Evolutionary conservation across 2,113 vertebrate genomes (phyloP), one percentile per base, ranked within the genome.

Genomic region (Syngnathus scovelli): DNA sequence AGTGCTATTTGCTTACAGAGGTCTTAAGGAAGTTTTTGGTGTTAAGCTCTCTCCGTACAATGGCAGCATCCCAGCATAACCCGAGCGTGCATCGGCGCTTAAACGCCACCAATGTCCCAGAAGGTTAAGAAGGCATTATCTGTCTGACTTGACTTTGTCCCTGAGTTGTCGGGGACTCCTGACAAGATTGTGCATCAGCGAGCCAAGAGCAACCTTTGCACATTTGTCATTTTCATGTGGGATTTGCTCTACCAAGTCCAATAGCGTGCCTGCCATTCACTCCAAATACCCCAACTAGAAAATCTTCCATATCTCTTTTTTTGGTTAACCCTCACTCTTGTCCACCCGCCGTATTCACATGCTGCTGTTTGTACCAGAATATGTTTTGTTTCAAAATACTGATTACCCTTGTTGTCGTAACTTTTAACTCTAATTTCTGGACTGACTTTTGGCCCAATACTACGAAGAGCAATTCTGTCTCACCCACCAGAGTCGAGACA

Each of bases 1-100:
- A 79, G 77, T 81, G 82, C 69, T 74, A 72, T 87, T 85, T 85
- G 86, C 80, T 82, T 80, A 85, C 74, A 70, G 56, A 74, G 78
- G 78, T 83, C 80, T 88, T 84, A 76, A 76, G 76, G 78, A 81
- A 80, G 86, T 83, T 85, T 75, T 85, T 85, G 74, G 72, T 76
- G 62, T 78, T 73, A 75, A 81, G 78, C 75, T 72, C 69, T 66
- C 55, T 2, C 60, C 4, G 46, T 58, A 81, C 77, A 65, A 75
- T 81, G 65, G 66, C 60, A 33, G 27, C 27, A 33, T 84, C 54
- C 64, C 21, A 61, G 36, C 52, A 74, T 80, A 86, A 86, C 78
- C 86, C 69, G 72, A 48, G 73, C 63, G 33, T 77, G 79, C 71
- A 41, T 73, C 37, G 62, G 36, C 55, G 63, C 36, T 75, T 80